A percentile compares a stretch with the other conserved stretches of the same genome.
These are phyloP conservation scores for Tenebrio molitor DNA, from an alignment of 1,140 invertebrate genomes.

Conservation along the genomic window DNA sequence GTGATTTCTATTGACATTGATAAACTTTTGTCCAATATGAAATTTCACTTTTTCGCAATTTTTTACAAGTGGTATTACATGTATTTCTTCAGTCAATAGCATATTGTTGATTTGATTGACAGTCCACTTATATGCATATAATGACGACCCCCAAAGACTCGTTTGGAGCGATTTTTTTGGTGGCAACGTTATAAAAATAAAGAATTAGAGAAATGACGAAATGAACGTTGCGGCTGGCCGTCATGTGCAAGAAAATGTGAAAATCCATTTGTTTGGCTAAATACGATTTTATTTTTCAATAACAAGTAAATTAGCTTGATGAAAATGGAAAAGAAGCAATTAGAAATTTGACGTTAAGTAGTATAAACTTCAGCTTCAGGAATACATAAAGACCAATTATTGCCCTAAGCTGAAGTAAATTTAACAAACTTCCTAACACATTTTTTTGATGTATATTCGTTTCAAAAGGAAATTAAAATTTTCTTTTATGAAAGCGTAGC, in stretches of 20 bases:
- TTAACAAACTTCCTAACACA: constrained; percentile 45
- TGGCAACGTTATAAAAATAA: not conserved
- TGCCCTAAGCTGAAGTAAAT: constrained; percentile 16
- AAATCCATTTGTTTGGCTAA: not conserved
- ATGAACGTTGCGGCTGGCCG: too few relatives aligned
- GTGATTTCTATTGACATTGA: constrained; percentile 29
- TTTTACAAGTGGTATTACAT: constrained; percentile 31
- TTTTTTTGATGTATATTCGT: constrained; percentile 34
- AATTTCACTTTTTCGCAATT: constrained; percentile 21
- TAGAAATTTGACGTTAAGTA: constrained; percentile 36
- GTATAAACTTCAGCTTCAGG: constrained; percentile 20
- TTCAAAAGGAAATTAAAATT: constrained; percentile 43
- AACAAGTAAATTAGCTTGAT: constrained; percentile 6
- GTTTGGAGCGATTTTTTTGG: not conserved
- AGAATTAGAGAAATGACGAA: constrained; percentile 20
- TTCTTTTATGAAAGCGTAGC: constrained; percentile 40
- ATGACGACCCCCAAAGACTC: constrained; percentile 11
- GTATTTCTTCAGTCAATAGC: constrained; percentile 12
- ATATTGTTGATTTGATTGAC: constrained; percentile 22
- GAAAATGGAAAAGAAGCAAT: constrained; percentile 24
- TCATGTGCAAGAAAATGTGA: too few relatives aligned
- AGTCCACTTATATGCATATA: constrained; percentile 37
- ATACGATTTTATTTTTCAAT: constrained; percentile 5
- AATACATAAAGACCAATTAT: constrained; percentile 40
- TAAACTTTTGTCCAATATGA: constrained; percentile 34